phyloP scores from a whole-genome alignment of 2,113 vertebrate species.

The Bos taurus region DNA sequence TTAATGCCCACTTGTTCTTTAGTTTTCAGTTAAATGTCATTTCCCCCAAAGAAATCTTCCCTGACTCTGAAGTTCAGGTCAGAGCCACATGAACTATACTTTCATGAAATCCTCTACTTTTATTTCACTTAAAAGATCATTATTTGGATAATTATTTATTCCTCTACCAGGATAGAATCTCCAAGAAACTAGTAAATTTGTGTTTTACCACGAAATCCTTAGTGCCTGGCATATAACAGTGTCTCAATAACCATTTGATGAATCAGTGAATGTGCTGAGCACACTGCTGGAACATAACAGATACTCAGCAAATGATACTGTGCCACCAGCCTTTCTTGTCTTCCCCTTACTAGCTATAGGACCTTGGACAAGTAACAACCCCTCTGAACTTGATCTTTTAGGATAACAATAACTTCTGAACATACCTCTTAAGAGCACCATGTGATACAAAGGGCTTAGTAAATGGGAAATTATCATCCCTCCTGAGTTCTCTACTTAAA shows the following conservation, averaged over 20 bases:
- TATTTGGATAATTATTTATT: slow-evolving; percentile 24
- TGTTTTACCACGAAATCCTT: background rate
- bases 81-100: background rate
- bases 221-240: background rate
- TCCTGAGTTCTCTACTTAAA: background rate
- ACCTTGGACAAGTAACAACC: background rate
- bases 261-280: background rate
- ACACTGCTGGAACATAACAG: background rate
- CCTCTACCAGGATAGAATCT: background rate
- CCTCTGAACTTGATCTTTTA: slow-evolving; percentile 3
- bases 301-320: background rate
- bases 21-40: slow-evolving; percentile 3
- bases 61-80: background rate
- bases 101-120: background rate
- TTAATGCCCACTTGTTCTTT: background rate
- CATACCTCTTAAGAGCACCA: background rate
- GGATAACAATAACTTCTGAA: background rate
- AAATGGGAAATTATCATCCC: background rate
- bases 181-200: background rate
- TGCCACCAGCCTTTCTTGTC: background rate
- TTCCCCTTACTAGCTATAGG: background rate
- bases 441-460: background rate
- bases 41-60: slow-evolving; percentile 11
- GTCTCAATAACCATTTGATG: background rate
- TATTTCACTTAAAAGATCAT: slow-evolving; percentile 5